Evolutionary conservation across 2,113 vertebrate genomes (phyloP).

Genomic region (Callopanchax toddi): DNA sequence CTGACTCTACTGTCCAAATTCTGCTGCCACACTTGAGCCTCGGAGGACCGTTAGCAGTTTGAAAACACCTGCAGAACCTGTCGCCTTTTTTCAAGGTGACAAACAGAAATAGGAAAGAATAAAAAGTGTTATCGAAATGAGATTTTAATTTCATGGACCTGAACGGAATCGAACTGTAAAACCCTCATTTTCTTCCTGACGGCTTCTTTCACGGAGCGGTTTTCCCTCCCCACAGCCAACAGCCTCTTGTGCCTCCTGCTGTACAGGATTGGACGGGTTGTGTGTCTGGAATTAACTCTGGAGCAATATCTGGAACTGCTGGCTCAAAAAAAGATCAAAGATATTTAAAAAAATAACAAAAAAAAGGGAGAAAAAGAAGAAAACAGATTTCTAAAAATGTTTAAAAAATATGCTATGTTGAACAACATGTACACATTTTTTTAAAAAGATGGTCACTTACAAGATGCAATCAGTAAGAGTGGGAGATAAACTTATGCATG

Average conservation of each 20-base stretch:
- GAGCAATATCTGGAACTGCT: conserved; percentile 69
- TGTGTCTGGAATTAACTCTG: conserved; percentile 52
- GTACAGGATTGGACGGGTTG: conserved; percentile 64
- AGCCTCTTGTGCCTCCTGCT: conserved; percentile 68
- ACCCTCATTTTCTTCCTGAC: conserved; percentile 56
- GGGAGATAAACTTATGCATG: conserved; percentile 81
- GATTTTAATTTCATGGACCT: conserved; percentile 64
- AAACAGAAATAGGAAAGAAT: conserved; percentile 47
- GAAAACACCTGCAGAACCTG: conserved; percentile 40
- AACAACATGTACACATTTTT: conserved; percentile 52
- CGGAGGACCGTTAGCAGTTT: conserved; percentile 56
- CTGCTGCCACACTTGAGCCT: conserved; percentile 64
- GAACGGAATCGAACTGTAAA: conserved; percentile 65
- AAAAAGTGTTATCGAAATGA: conserved; percentile 46
- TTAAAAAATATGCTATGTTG: conserved; percentile 60
- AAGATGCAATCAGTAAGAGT: conserved; percentile 76
- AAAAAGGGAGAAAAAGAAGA: conserved; percentile 39
- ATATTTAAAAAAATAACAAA: conserved; percentile 47
- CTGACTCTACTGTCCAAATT: conserved; percentile 53
- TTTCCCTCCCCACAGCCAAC: conserved; percentile 44
- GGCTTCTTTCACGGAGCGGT: conserved; percentile 62
- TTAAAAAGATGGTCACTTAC: conserved; percentile 56
- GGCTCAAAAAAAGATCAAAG: conserved; percentile 61
- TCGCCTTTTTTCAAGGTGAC: conserved; percentile 56
- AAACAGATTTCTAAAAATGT: conserved; percentile 59